Base-by-base conservation (phyloP, 1,140 invertebrate species). In the Leptonema lineaticorne region DNA sequence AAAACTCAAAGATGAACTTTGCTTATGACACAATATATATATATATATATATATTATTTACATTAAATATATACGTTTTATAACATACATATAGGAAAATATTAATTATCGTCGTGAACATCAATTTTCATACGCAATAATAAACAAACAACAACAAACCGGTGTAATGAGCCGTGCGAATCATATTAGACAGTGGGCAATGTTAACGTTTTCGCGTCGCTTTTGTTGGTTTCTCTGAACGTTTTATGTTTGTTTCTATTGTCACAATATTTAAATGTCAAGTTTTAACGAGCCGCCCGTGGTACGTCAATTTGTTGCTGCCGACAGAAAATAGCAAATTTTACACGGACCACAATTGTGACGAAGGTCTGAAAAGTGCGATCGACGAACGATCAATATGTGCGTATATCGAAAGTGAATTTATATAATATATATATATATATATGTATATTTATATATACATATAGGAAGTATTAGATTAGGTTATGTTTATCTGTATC, bases 231-330 rank as follows among this genome's bases (percentile, higher is more conserved):
- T n/a, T 26, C 50, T 11, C 50, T n/a, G 50, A 41, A 16, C 2
- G 22, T 22, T 26, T 8, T 26, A 24, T 53, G n/a, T n/a, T n/a
- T n/a, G n/a, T n/a, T n/a, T n/a, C 50, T 53, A 53, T 53, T 53
- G 50, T 53, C 22, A 53, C 50, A 26, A 53, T 53, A 53, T 53
- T 53, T 53, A 53, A 53, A 53, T 53, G 50, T 53, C 50, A 53
- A 53, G 50, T 53, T 53, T 53, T 53, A 53, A 53, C 50, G 50
- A 53, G 50, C 22, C 22, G 50, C 27, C 50, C 50, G 50, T 20
- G 27, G 50, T 11, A 53, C 50, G 22, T 24, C 50, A 53, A 53
- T 53, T 53, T 53, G 20, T 53, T 53, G n/a, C n/a, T 53, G 9
- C 22, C 50, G 50, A 53, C 50, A 7, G 50, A 53, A 53, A 53